Evolutionary conservation across 2,113 vertebrate species (phyloP).

Genomic region (Prunella himalayana): DNA sequence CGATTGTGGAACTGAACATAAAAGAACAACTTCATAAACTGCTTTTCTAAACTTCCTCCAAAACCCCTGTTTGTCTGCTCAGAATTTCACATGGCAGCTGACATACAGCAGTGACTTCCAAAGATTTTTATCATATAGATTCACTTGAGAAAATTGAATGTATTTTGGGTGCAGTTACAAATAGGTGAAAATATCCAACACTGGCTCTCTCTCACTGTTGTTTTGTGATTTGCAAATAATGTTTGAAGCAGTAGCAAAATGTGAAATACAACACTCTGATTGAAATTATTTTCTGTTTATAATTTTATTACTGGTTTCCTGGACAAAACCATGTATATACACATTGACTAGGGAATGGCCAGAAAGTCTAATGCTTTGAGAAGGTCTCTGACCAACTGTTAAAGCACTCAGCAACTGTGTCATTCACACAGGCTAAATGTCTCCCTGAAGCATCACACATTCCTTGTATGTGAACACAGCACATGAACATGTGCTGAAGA

Average conservation of each 20-base stretch:
- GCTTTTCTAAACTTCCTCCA: neutral
- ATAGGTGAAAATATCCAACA: neutral
- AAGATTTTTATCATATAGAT: neutral
- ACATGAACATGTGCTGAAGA: neutral
- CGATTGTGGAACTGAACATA: neutral
- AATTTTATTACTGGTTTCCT: neutral
- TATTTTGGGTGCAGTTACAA: neutral
- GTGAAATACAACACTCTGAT: neutral
- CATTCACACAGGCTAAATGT: neutral
- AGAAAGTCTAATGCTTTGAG: neutral
- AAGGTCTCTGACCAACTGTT: neutral
- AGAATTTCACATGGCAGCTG: neutral
- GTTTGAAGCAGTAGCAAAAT: neutral
- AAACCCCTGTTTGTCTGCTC: neutral
- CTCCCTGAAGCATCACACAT: conserved; percentile 28
- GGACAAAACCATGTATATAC: neutral
- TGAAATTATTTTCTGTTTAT: neutral
- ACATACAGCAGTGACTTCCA: neutral
- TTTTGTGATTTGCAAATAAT: neutral
- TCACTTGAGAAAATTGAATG: neutral
- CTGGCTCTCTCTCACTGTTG: neutral
- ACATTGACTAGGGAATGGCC: neutral
- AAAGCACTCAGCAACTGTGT: neutral
- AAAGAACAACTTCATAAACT: neutral
- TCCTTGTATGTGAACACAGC: neutral